A percentile compares a stretch with the other conserved stretches of the same genome.
Conservation (phyloP, 2,888 invertebrate species). For the Lasiommata megera region DNA sequence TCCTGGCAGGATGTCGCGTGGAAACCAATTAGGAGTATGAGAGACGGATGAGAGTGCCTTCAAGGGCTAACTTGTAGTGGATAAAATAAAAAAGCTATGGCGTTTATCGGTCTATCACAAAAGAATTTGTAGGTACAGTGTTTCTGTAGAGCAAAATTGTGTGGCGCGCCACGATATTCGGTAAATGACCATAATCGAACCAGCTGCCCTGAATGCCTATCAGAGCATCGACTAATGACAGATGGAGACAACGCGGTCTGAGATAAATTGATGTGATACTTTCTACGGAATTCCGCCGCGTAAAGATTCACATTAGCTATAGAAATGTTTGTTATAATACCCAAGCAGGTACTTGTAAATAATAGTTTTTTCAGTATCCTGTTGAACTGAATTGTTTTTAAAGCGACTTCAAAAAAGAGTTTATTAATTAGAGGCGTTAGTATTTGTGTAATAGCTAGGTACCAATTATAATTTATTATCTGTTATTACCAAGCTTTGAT, state of each 20-base stretch:
- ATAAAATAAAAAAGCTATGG: not conserved
- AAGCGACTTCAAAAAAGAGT: no score
- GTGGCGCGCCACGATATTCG: slow-evolving; percentile 36
- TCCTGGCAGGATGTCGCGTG: no score
- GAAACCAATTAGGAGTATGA: no score
- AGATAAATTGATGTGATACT: slow-evolving; percentile 30
- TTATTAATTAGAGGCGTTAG: no score
- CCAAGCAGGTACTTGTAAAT: not conserved
- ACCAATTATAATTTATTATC: no score
- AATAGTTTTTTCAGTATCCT: no score
- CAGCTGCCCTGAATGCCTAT: slow-evolving; percentile 40
- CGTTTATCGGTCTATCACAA: slow-evolving; percentile 15
- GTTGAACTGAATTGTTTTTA: no score
- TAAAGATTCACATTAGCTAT: slow-evolving; percentile 7
- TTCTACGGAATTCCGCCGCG: slow-evolving; percentile 24
- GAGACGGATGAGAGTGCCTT: no score
- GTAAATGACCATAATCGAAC: slow-evolving; percentile 38
- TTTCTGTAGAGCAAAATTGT: slow-evolving; percentile 25
- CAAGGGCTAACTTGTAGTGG: no score
- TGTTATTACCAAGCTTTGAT: no score
- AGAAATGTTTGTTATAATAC: not conserved
- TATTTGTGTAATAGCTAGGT: no score
- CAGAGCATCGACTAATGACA: slow-evolving; percentile 38
- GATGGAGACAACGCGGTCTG: slow-evolving; percentile 25
- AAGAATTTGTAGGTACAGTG: slow-evolving; percentile 11